Conservation (phyloP, 2,797 vertebrate species). For the Enteromius paludinosus region DNA sequence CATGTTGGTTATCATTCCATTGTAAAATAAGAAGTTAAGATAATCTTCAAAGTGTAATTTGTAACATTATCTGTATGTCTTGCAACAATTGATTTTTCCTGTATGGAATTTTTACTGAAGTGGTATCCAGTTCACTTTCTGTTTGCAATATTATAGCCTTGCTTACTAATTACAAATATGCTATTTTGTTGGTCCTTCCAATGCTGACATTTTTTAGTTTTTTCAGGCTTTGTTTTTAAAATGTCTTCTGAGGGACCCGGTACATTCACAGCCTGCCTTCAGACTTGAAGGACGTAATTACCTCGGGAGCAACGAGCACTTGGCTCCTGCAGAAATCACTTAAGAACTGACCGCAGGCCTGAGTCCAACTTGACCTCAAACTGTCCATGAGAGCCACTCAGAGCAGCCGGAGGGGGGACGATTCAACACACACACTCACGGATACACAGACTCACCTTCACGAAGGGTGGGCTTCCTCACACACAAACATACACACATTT, state of each 20-base stretch:
- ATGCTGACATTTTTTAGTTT: not conserved
- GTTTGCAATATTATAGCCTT: constrained; percentile 7
- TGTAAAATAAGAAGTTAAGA: not conserved
- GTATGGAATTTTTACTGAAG: not conserved
- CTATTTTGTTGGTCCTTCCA: constrained; percentile 4
- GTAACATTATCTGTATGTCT: not conserved
- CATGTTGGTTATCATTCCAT: not conserved
- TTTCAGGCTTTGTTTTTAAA: constrained; percentile 28
- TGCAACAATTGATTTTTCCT: constrained; percentile 1
- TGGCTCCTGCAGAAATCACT: constrained; percentile 51
- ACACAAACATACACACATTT: constrained; percentile 12
- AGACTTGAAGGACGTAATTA: constrained; percentile 55
- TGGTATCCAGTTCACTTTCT: not conserved
- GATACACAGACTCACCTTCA: constrained; percentile 46
- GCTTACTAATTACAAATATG: not conserved
- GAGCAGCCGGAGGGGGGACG: constrained; percentile 25
- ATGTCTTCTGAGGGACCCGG: not conserved
- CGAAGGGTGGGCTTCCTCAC: constrained; percentile 28
- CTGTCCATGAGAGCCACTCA: constrained; percentile 55
- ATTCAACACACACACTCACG: constrained; percentile 32
- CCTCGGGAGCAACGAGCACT: constrained; percentile 42
- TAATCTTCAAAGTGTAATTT: not conserved
- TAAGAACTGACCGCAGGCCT: constrained; percentile 45
- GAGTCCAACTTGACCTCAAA: constrained; percentile 58
- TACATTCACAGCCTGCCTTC: constrained; percentile 25